Conservation (phyloP, 2,113 vertebrate genomes). For the Hydropotes inermis region DNA sequence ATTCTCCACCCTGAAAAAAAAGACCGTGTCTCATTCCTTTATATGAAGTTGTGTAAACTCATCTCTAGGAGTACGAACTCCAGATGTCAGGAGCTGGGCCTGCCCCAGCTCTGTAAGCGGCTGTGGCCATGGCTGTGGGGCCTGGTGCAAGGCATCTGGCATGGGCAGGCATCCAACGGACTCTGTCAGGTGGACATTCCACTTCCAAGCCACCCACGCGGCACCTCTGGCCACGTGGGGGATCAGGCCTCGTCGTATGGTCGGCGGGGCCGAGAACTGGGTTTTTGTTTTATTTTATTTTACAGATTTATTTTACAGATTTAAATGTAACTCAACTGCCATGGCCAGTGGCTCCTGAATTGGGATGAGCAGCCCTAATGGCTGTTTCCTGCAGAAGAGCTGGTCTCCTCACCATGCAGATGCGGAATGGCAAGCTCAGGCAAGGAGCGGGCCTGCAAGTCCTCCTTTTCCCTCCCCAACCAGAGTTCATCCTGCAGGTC, state of each 20-base stretch:
- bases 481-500: background rate
- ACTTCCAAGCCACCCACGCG: accelerated
- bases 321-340: background rate
- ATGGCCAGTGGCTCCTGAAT: background rate
- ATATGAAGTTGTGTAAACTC: background rate
- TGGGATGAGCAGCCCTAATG: background rate
- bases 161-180: background rate
- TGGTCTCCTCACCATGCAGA: accelerated
- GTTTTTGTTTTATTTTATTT: background rate
- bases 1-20: background rate
- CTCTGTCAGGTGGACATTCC: background rate
- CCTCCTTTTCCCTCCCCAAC: background rate
- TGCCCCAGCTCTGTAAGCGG: accelerated
- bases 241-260: background rate
- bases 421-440: background rate
- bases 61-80: background rate
- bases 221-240: accelerated
- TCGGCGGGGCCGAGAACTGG: background rate
- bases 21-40: background rate
- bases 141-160: background rate
- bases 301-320: background rate
- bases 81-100: background rate
- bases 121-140: background rate
- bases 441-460: no score
- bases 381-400: background rate